phyloP scores from a whole-genome alignment of 1,140 invertebrate genomes.

The Leptopilina boulardi region DNA sequence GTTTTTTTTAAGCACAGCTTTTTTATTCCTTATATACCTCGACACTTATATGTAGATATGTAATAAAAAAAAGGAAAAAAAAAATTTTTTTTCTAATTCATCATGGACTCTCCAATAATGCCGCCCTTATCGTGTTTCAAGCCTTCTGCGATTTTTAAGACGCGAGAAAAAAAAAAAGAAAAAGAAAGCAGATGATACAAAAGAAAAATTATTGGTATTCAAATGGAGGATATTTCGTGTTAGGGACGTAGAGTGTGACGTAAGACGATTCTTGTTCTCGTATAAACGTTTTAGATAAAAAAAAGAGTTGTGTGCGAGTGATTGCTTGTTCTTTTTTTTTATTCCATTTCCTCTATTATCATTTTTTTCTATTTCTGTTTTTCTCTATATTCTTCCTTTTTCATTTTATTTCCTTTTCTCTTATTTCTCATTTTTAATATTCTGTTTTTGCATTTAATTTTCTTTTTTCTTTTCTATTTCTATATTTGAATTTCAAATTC shows the following conservation, averaged over 20 bases:
- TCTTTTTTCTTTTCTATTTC: neutral
- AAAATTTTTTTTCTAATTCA: constrained; percentile 42
- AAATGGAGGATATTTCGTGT: constrained; percentile 71
- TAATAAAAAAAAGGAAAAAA: neutral
- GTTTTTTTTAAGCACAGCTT: constrained; percentile 44
- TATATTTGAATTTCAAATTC: neutral
- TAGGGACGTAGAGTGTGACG: constrained; percentile 52
- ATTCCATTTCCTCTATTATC: constrained; percentile 38
- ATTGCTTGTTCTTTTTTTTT: constrained; percentile 50
- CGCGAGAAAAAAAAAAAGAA: constrained; percentile 40
- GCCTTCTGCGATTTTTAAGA: constrained; percentile 52
- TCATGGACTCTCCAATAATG: constrained; percentile 73
- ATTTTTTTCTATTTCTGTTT: constrained; percentile 45
- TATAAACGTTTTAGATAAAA: constrained; percentile 46
- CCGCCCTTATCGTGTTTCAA: constrained; percentile 58
- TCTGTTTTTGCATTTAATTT: no score
- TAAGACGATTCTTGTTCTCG: constrained; percentile 45
- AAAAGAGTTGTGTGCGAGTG: constrained; percentile 52
- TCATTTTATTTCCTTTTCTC: constrained; percentile 29
- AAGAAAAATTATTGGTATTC: constrained; percentile 75
- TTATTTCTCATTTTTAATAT: constrained; percentile 1
- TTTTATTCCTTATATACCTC: constrained; percentile 30
- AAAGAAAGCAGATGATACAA: constrained; percentile 46
- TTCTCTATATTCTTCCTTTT: neutral
- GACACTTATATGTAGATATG: constrained; percentile 8